Conservation (phyloP, 1,140 invertebrate genomes). For the Brachionus paranguensis region DNA sequence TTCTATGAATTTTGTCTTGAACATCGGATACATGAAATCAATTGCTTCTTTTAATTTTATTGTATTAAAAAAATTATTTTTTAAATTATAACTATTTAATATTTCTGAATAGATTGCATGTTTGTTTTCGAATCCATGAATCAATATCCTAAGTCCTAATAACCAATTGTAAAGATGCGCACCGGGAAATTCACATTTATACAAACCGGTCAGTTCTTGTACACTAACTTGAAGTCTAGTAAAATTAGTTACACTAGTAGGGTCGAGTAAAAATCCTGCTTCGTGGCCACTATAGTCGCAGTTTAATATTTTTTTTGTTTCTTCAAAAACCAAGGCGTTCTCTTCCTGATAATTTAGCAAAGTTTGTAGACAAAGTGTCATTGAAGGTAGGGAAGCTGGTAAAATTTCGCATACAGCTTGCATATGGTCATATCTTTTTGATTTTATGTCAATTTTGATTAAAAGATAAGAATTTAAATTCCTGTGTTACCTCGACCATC, state of each 20-base stretch:
- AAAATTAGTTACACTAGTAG: not conserved
- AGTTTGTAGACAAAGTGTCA: slow-evolving; percentile 15
- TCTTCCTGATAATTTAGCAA: slow-evolving; percentile 2
- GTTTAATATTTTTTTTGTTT: slow-evolving; percentile 31
- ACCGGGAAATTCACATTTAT: slow-evolving; percentile 34
- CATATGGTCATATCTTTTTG: slow-evolving; percentile 36
- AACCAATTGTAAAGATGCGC: slow-evolving; percentile 33
- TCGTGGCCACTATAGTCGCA: not conserved
- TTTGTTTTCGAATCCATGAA: not conserved
- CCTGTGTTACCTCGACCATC: slow-evolving; percentile 32
- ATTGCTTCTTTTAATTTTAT: slow-evolving; percentile 6
- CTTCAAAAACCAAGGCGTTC: not conserved
- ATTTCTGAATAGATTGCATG: not conserved
- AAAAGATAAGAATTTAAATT: not conserved
- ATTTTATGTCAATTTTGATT: not conserved
- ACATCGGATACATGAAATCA: not conserved
- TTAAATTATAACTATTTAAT: slow-evolving; percentile 35
- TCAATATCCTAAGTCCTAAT: not conserved
- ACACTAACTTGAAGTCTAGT: not conserved
- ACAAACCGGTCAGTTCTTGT: slow-evolving; percentile 4
- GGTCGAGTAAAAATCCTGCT: slow-evolving; percentile 5
- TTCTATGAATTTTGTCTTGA: not conserved
- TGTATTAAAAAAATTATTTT: slow-evolving; percentile 37
- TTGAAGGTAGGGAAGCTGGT: not conserved
- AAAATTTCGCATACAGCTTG: slow-evolving; percentile 29